phyloP scores from a whole-genome alignment of 1,140 invertebrate species.

The Elymnias hypermnestra region DNA sequence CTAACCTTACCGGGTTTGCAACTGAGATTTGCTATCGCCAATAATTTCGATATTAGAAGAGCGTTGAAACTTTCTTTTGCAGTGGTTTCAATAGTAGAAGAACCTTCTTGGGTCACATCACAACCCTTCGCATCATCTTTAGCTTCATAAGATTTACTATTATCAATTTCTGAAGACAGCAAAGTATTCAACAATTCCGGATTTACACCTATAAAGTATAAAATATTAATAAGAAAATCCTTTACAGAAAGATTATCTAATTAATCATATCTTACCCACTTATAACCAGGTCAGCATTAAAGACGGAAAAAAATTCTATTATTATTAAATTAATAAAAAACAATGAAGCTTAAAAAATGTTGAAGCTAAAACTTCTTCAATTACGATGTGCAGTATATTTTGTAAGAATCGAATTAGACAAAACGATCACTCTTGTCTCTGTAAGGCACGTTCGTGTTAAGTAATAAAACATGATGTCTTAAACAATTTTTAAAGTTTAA shows the following conservation, averaged over 20 bases:
- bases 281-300: conserved; percentile 46
- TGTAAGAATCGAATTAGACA: too few species aligned
- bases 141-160: conserved; percentile 14
- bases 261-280: conserved; percentile 55
- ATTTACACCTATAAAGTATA: conserved; percentile 49
- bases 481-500: too few species aligned
- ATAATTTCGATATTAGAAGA: conserved; percentile 52
- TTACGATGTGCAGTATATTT: conserved; percentile 7
- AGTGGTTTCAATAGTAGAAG: conserved; percentile 14
- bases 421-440: too few species aligned
- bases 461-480: too few species aligned
- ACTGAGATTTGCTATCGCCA: conserved; percentile 76
- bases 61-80: conserved; percentile 58
- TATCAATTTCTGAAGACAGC: conserved; percentile 46
- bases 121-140: conserved; percentile 17
- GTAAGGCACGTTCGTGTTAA: too few species aligned
- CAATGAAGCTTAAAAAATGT: not conserved
- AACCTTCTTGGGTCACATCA: not conserved
- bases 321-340: not conserved
- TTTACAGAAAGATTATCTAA: too few species aligned
- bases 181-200: conserved; percentile 60
- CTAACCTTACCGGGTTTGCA: conserved; percentile 84
- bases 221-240: not conserved
- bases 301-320: conserved; percentile 27
- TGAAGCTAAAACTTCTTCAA: conserved; percentile 13